Conservation (phyloP, 2,888 invertebrate genomes). For the Tetheella fluctuosa region DNA sequence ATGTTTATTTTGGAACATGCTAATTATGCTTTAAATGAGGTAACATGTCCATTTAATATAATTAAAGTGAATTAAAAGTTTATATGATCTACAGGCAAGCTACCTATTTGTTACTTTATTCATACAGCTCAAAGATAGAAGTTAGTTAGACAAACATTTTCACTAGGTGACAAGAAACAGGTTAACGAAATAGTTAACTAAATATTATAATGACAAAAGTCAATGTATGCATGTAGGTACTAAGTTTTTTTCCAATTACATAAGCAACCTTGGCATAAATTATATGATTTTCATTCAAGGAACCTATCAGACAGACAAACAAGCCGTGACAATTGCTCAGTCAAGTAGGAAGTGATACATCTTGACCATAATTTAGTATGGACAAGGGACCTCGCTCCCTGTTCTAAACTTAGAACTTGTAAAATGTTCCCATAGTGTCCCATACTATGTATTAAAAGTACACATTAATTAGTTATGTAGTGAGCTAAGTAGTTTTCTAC, state of each 20-base stretch:
- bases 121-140: too few species aligned
- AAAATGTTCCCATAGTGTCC: background rate
- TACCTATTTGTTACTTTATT: too few species aligned
- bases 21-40: too few species aligned
- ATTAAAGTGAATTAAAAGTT: too few species aligned
- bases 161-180: too few species aligned
- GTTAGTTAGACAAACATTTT: too few species aligned
- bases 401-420: slow-evolving; percentile 54
- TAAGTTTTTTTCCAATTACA: background rate
- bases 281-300: slow-evolving; percentile 1
- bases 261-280: background rate
- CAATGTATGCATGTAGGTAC: background rate
- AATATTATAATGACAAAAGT: background rate
- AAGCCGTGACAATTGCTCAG: slow-evolving; percentile 25
- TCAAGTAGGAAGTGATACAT: slow-evolving; percentile 52
- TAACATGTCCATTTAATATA: too few species aligned
- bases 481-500: too few species aligned
- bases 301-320: slow-evolving; percentile 11
- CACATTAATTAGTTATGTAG: too few species aligned
- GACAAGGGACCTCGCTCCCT: slow-evolving; percentile 34
- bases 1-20: too few species aligned
- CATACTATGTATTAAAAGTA: too few species aligned
- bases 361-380: slow-evolving; percentile 37
- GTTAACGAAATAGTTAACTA: background rate
- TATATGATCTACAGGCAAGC: too few species aligned